Base-by-base conservation (phyloP, 2,797 vertebrate genomes). In the Pipistrellus kuhlii region DNA sequence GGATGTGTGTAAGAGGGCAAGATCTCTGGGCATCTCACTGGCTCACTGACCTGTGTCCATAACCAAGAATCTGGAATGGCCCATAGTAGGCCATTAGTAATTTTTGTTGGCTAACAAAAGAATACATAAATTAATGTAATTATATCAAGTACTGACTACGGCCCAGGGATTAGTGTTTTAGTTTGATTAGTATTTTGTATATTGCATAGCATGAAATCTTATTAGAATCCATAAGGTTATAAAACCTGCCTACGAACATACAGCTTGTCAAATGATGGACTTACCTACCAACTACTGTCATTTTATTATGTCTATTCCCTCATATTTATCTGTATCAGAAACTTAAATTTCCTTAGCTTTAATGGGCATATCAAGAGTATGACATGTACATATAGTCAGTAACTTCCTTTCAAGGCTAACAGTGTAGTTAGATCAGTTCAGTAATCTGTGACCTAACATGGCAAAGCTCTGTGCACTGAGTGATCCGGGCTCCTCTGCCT, bases 281-380 rank as follows among this genome's bases (percentile, higher is more conserved):
- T 80, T 20, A 82, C 20, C 32, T 87, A 62, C 15, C 41, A 91
- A 30, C 32, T 72, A 32, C 27, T 20, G 23, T 53, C 18, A 38
- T 78, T 76, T 55, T 73, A 86, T 32, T 80, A 81, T 80, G 94
- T 92, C 11, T 30, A n/a, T 51, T 32, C 12, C 35, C 35, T 68
- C 7, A 32, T 44, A 55, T 35, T 68, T 80, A 38, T 23, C 23
- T 18, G 10, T 53, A 18, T 85, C 35, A 72, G 10, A 86, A 57
- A 41, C 81, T 68, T 88, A 73, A 88, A 69, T 95, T 55, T 89
- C 78, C 21, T 25, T 78, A 93, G 55, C 32, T 86, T 18, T 87
- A 41, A 57, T 8, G 69, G 13, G 18, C 14, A 30, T 27, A 55
- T 66, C 41, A 80, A 87, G 9, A 46, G 2, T 59, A 10, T 18